Base-by-base conservation (phyloP, 2,797 vertebrate species). In the Anabas testudineus region DNA sequence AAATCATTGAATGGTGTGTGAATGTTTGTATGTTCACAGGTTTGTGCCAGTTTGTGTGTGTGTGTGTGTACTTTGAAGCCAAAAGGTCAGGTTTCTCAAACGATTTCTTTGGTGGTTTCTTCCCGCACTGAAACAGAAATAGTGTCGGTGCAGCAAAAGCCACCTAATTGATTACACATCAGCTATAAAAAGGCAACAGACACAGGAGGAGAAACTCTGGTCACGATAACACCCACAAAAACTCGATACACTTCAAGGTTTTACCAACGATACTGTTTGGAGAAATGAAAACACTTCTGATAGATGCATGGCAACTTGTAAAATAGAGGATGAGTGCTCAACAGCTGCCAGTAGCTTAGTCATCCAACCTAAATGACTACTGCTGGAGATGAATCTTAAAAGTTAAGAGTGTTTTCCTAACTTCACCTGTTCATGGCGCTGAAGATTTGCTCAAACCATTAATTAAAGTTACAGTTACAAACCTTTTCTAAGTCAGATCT, bases 71-170 rank as follows among this genome's bases (percentile, higher is more conserved):
- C 54, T 66, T 49, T 59, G 41, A 63, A 32, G n/a, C 36, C 47
- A 70, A 64, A 74, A 62, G 76, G 70, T 83, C 74, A 71, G 13
- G 67, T 78, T 81, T 63, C 49, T 9, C 1, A 36, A 71, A 67
- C 2, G 8, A 56, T 74, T 81, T 65, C 39, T 76, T 62, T n/a
- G 32, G 19, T 15, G 43, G 42, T 74, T 80, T 85, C 49, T 59
- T 70, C 58, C 47, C 12, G 36, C 36, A 22, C 36, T 47, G 54
- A 60, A 49, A 52, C 60, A 73, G 47, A 80, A 83, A 68, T 57
- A 58, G 64, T n/a, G 56, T 49, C 53, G 62, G 39, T 32, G 55
- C 53, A 65, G 59, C 47, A 48, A 63, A 76, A 68, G 56, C 37
- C 7, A 1, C 55, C 14, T 12, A 19, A 70, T 41, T 76, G 63